phyloP scores from a whole-genome alignment of 1,140 invertebrate genomes.

The Conopomorpha cramerella region DNA sequence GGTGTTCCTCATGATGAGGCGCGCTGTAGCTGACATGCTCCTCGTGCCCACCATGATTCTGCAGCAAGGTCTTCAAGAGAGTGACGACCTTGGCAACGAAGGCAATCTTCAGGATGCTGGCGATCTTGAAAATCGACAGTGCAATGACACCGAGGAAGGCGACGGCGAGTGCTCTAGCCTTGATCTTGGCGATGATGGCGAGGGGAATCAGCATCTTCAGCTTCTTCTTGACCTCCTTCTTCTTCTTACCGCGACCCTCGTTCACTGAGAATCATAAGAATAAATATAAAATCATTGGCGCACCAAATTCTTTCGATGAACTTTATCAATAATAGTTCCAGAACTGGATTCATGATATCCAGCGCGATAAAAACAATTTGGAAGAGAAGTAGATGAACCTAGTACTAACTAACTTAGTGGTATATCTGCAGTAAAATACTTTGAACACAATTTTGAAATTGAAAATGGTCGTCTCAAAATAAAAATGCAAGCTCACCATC shows the following conservation, averaged over 20 bases:
- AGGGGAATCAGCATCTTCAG: conserved; percentile 41
- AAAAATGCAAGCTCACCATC: conserved; percentile 17
- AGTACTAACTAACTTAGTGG: too few species aligned
- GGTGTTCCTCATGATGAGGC: not conserved
- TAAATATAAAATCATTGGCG: not conserved
- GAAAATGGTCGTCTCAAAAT: too few species aligned
- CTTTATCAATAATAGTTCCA: too few species aligned
- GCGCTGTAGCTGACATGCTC: conserved; percentile 58
- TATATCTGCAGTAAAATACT: too few species aligned
- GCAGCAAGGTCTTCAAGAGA: conserved; percentile 61
- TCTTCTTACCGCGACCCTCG: conserved; percentile 42
- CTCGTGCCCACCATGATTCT: conserved; percentile 64
- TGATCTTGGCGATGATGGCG: conserved; percentile 32
- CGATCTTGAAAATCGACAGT: conserved; percentile 38
- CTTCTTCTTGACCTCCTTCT: conserved; percentile 46
- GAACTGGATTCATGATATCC: too few species aligned
- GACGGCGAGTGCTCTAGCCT: conserved; percentile 26
- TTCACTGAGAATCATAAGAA: conserved; percentile 18
- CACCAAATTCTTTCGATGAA: not conserved
- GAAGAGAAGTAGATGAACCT: too few species aligned
- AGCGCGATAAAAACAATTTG: too few species aligned
- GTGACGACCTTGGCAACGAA: conserved; percentile 42
- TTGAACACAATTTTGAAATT: too few species aligned
- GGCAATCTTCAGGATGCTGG: conserved; percentile 39
- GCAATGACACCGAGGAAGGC: conserved; percentile 36